Evolutionary conservation across 2,797 vertebrate genomes (phyloP), one percentile per base, ranked within the genome.

Genomic region (Chelon auratus): DNA sequence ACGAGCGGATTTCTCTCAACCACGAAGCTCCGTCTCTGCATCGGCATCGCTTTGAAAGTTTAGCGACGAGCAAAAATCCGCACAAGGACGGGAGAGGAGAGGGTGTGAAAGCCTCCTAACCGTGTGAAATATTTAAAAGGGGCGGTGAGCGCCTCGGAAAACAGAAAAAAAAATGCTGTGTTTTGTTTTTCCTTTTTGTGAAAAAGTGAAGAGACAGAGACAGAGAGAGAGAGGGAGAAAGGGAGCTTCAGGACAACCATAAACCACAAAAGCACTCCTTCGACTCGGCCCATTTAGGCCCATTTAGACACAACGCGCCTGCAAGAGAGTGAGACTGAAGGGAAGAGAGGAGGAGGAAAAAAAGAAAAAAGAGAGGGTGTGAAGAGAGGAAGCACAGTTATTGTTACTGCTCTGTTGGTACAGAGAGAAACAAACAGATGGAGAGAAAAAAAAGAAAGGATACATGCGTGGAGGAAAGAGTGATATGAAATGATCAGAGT

Each of bases 81-180:
- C 57, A 67, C 53, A 59, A 24, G 52, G 30, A 70, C 63, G 66
- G 54, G 20, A 67, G 62, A 67, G 54, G 20, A 67, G 62, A 67
- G 33, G 26, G 51, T 58, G 66, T 64, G 57, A 79, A 22, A 80
- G 60, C 56, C 70, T 47, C 72, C 69, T 64, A 58, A 75, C 70
- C 45, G 55, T 88, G 82, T 88, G 81, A 87, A 87, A 88, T 90
- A 89, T 85, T 83, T 73, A 87, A 66, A 53, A 86, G 77, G 75
- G 74, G 62, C 58, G 75, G 75, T 56, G 75, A 4, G 52, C 42
- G 30, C 37, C 24, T 26, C 24, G 40, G 50, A 50, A 67, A 56
- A 43, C 7, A 42, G 22, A 43, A 43, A 17, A 43, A 43, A 45
- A 45, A 67, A 43, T 0, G 3, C 43, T 64, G 48, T 76, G 47